A percentile compares a stretch with the other conserved stretches of the same genome.
These are phyloP conservation scores for Turdus rufiventris DNA, from an alignment of 2,113 vertebrate genomes.

Conservation along the genomic window DNA sequence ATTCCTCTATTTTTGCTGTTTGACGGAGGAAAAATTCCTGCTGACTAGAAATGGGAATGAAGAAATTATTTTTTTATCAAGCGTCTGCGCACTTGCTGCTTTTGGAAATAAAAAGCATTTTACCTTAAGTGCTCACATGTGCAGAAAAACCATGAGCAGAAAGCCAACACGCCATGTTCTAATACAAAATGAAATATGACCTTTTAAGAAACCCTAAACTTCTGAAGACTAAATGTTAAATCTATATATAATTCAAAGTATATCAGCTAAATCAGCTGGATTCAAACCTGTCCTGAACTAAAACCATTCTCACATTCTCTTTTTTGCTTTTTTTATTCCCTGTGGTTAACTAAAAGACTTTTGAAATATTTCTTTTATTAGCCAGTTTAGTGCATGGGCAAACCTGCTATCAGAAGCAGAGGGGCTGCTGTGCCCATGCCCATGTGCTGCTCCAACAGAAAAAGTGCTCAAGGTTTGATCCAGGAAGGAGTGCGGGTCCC, in stretches of 20 bases:
- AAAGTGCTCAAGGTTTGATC: background rate
- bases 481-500: background rate
- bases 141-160: background rate
- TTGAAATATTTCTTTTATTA: background rate
- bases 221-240: constrained; percentile 9
- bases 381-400: background rate
- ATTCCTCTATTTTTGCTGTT: background rate
- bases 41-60: background rate
- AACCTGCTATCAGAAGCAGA: background rate
- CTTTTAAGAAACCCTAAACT: constrained; percentile 21
- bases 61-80: background rate
- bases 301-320: background rate
- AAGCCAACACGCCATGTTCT: background rate
- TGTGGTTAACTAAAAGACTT: background rate
- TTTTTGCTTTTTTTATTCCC: background rate
- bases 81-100: background rate
- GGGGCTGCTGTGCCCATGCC: background rate
- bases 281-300: background rate
- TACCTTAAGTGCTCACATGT: background rate
- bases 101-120: constrained; percentile 24
- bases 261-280: background rate
- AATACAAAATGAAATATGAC: constrained; percentile 50
- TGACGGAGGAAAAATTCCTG: background rate
- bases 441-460: background rate
- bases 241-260: constrained; percentile 9